Conservation (phyloP, 2,888 invertebrate genomes). For the Himalopsyche kuldschensis region DNA sequence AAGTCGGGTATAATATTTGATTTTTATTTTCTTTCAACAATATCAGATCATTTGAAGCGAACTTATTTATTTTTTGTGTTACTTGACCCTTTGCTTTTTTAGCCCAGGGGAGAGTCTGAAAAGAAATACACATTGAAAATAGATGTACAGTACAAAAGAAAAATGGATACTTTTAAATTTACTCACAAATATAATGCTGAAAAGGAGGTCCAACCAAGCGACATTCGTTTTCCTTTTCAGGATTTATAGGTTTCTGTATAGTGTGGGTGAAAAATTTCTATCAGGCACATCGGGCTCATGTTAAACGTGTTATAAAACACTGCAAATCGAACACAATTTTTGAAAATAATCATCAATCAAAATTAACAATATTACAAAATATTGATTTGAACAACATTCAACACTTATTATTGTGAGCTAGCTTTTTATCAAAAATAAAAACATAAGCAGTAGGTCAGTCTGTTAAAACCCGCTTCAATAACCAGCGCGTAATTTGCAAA, state of each 20-base stretch:
- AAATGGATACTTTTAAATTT: slow-evolving; percentile 30
- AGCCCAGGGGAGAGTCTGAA: not conserved
- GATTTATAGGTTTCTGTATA: slow-evolving; percentile 33
- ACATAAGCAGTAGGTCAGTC: too few species aligned
- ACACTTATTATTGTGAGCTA: too few species aligned
- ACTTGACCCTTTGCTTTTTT: not conserved
- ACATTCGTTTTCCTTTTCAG: slow-evolving; percentile 33
- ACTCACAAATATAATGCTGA: slow-evolving; percentile 23
- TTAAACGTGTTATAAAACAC: not conserved
- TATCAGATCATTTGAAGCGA: not conserved
- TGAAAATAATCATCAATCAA: too few species aligned
- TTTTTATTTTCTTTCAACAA: not conserved
- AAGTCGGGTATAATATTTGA: not conserved
- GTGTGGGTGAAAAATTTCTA: slow-evolving; percentile 8
- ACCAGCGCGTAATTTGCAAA: too few species aligned
- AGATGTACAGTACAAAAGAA: slow-evolving; percentile 16
- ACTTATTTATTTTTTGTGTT: not conserved
- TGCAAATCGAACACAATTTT: not conserved
- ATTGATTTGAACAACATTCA: too few species aligned
- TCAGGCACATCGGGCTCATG: not conserved
- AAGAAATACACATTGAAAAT: not conserved
- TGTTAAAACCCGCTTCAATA: too few species aligned
- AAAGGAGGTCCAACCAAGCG: slow-evolving; percentile 5
- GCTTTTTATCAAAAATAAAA: too few species aligned
- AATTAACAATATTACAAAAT: too few species aligned